These are phyloP conservation scores for Pangasius krempfi DNA, from an alignment of 2,797 vertebrate species.

Conservation along the genomic window DNA sequence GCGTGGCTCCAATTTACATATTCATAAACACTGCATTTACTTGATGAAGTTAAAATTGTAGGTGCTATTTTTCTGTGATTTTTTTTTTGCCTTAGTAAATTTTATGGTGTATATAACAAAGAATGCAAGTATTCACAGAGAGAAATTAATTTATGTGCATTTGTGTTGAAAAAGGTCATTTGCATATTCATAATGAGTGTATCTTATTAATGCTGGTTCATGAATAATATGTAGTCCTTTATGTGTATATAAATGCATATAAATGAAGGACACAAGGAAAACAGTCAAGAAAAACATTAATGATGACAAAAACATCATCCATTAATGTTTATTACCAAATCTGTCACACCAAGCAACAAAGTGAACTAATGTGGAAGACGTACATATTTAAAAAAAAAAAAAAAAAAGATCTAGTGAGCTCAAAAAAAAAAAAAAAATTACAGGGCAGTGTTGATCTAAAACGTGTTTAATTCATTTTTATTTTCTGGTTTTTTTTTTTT, in stretches of 20 bases:
- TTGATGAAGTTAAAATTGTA: background rate
- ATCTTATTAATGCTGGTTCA: no score
- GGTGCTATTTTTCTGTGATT: background rate
- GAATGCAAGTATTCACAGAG: background rate
- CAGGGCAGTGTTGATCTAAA: slow-evolving; percentile 32
- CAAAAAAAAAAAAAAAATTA: background rate
- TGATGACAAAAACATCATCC: slow-evolving; percentile 15
- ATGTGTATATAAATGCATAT: background rate
- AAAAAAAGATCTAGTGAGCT: background rate
- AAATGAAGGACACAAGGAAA: background rate
- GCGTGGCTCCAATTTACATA: background rate
- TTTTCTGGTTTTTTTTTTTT: background rate
- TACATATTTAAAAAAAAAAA: slow-evolving; percentile 9
- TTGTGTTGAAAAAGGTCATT: background rate
- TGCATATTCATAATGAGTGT: background rate
- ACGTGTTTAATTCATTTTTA: background rate
- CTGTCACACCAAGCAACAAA: slow-evolving; percentile 20
- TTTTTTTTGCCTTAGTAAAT: background rate
- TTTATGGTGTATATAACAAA: background rate
- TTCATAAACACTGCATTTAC: background rate
- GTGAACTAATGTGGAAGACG: slow-evolving; percentile 41
- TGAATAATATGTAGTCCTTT: background rate
- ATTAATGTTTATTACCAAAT: slow-evolving; percentile 43
- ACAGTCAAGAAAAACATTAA: slow-evolving; percentile 17
- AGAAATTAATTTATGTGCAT: background rate